phyloP scores from a whole-genome alignment of 2,888 invertebrate species.

The Agrochola macilenta region DNA sequence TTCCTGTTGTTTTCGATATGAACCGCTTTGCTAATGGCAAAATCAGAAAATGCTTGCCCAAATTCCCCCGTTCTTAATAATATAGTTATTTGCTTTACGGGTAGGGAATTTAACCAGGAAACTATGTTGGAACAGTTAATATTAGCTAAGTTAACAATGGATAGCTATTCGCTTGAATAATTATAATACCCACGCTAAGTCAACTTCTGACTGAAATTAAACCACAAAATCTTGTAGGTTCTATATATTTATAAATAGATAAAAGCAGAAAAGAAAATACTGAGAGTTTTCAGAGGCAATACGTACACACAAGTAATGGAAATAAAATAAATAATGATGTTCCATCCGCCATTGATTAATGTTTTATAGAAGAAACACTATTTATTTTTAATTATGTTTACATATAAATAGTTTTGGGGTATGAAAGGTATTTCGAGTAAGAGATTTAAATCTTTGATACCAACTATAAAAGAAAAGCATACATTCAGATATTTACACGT shows the following conservation, averaged over 20 bases:
- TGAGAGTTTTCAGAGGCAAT: background rate
- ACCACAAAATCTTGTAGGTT: background rate
- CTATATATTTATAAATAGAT: background rate
- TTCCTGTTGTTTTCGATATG: background rate
- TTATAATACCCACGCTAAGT: slow-evolving; percentile 37
- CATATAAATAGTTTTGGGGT: too few relatives aligned
- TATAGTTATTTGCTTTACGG: slow-evolving; percentile 21
- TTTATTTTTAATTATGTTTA: background rate
- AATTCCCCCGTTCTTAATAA: slow-evolving; percentile 6
- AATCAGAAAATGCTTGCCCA: background rate
- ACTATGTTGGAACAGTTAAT: slow-evolving; percentile 46
- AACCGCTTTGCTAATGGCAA: background rate
- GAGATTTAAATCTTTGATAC: background rate
- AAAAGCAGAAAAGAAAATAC: background rate
- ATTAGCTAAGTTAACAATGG: slow-evolving; percentile 40
- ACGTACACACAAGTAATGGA: background rate
- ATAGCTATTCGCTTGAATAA: slow-evolving; percentile 42
- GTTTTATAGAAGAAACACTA: background rate
- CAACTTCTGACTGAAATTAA: background rate
- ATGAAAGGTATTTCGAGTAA: background rate
- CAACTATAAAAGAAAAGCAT: background rate
- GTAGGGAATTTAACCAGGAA: slow-evolving; percentile 17
- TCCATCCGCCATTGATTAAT: background rate
- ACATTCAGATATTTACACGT: background rate
- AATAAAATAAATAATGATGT: slow-evolving; percentile 13